phyloP scores from a whole-genome alignment of 2,113 vertebrate species.

The Petrocephalus zakoni region DNA sequence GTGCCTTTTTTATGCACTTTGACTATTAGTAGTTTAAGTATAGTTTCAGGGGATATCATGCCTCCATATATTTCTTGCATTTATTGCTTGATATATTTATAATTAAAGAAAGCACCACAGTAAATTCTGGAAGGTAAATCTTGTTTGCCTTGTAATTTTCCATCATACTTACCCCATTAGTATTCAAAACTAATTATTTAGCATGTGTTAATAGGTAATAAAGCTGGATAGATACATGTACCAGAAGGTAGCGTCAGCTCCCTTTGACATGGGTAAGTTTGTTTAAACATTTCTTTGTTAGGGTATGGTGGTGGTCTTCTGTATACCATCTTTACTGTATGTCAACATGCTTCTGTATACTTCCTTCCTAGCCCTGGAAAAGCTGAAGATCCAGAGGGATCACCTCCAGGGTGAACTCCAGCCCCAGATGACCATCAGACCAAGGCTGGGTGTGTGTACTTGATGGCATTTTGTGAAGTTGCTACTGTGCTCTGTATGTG shows the following conservation, averaged over 20 bases:
- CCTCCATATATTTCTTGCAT: background rate
- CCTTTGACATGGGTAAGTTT: background rate
- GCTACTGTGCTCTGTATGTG: background rate
- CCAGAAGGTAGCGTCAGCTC: conserved; percentile 6
- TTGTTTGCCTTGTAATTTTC: background rate
- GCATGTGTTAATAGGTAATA: background rate
- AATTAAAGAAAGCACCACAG: background rate
- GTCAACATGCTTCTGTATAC: background rate
- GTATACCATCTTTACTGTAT: background rate
- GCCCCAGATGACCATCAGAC: background rate
- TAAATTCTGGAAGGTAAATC: background rate
- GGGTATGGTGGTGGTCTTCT: background rate
- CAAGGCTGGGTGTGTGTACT: background rate
- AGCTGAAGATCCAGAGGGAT: background rate
- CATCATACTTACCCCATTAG: background rate
- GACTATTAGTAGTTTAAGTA: background rate
- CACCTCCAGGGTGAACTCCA: background rate
- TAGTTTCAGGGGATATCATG: background rate
- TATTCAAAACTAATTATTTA: background rate
- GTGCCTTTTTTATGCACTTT: background rate
- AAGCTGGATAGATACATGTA: background rate
- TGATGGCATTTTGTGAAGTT: background rate
- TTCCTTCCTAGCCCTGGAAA: background rate
- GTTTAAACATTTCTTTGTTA: background rate
- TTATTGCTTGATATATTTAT: background rate